phyloP scores from a whole-genome alignment of 2,113 vertebrate genomes.

The Microtus pennsylvanicus region DNA sequence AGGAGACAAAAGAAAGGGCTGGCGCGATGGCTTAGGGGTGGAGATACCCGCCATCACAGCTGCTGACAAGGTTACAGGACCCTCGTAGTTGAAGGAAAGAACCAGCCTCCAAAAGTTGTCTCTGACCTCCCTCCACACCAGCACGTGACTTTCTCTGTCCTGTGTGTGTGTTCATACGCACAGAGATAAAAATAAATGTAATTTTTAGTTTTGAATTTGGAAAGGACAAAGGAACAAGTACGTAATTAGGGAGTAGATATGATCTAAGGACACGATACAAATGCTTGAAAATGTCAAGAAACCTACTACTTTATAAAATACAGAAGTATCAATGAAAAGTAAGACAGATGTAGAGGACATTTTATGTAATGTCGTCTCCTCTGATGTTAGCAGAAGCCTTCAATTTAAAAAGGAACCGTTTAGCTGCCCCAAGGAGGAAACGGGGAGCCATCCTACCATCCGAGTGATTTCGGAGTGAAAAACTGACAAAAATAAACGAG shows the following conservation, averaged over 20 bases:
- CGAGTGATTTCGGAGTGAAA: not conserved
- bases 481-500: not conserved
- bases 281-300: not conserved
- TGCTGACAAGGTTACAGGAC: not conserved
- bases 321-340: not conserved
- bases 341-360: not conserved
- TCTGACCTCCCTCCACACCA: not conserved
- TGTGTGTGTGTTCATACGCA: too few relatives aligned
- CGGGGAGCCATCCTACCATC: not conserved
- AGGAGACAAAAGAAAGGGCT: not conserved
- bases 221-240: not conserved
- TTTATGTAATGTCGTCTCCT: not conserved
- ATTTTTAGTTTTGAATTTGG: not conserved
- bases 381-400: not conserved
- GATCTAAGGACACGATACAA: not conserved
- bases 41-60: not conserved
- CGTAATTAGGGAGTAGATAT: not conserved
- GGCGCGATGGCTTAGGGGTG: not conserved
- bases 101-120: not conserved
- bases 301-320: not conserved
- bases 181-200: not conserved
- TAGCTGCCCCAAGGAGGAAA: not conserved
- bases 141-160: not conserved
- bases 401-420: not conserved
- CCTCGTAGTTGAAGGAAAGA: not conserved